Conservation (phyloP, 2,113 vertebrate species). For the Lamprologus sp. region DNA sequence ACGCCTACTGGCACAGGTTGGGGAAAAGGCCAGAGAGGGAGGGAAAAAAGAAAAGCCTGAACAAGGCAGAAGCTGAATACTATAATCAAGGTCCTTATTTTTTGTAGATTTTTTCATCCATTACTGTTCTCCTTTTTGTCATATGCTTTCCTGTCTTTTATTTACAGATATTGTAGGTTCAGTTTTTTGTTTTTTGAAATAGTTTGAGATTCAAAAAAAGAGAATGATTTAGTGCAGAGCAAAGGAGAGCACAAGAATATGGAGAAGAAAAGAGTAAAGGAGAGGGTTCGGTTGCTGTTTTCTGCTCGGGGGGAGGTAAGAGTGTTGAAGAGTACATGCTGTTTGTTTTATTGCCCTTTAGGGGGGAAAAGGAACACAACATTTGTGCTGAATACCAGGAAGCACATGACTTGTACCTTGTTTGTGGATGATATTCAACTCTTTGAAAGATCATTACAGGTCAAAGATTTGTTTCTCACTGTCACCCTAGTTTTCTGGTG, state of each 20-base stretch:
- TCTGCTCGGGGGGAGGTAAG: background rate
- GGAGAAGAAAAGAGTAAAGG: background rate
- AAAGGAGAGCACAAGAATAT: background rate
- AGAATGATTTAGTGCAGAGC: background rate
- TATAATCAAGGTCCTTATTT: background rate
- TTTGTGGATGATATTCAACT: background rate
- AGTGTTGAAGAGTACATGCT: slow-evolving; percentile 3
- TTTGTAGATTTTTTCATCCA: background rate
- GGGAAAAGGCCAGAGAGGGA: background rate
- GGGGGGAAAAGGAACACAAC: slow-evolving; percentile 6
- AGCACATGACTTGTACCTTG: slow-evolving; percentile 9
- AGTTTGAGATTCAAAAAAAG: background rate
- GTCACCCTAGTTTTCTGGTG: background rate
- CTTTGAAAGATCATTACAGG: background rate
- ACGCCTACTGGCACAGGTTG: slow-evolving; percentile 12
- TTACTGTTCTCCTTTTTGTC: background rate
- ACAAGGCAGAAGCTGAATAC: background rate
- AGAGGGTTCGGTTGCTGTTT: background rate
- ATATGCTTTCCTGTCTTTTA: background rate
- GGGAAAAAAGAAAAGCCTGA: background rate
- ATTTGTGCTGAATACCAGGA: slow-evolving; percentile 17
- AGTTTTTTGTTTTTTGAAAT: background rate
- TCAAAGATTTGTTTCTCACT: background rate
- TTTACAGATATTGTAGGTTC: background rate
- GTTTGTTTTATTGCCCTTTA: slow-evolving; percentile 39